A percentile compares a stretch with the other conserved stretches of the same genome.
These are phyloP conservation scores for Rhinopomastus cyanomelas DNA, from an alignment of 2,113 vertebrate species.

Conservation along the genomic window DNA sequence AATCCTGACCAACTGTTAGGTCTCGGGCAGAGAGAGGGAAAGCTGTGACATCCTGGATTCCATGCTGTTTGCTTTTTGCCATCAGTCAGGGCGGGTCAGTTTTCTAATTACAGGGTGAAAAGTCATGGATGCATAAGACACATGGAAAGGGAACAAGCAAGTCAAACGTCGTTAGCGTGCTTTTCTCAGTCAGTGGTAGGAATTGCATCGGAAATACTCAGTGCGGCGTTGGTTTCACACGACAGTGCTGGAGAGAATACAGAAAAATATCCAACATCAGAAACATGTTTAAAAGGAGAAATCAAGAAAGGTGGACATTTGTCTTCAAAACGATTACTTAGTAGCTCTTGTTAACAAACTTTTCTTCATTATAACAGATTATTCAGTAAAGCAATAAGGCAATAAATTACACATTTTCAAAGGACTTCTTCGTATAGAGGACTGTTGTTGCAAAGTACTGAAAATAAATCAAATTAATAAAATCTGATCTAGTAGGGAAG, in stretches of 20 bases:
- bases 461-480: neutral
- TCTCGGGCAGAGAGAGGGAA: neutral
- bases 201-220: neutral
- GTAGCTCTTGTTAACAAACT: neutral
- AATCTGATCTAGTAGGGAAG: neutral
- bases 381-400: neutral
- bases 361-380: neutral
- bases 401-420: neutral
- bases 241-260: neutral
- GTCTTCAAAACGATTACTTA: neutral
- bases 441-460: neutral
- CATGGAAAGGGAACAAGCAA: neutral
- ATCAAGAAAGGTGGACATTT: neutral
- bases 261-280: neutral
- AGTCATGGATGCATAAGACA: neutral
- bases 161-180: neutral
- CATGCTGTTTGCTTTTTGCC: neutral
- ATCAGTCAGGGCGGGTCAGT: neutral
- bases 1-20: neutral
- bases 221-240: neutral
- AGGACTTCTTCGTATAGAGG: neutral
- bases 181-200: neutral
- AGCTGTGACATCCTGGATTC: neutral
- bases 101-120: neutral
- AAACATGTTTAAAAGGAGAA: neutral